Conservation (phyloP, 2,113 vertebrate species). For the Pelvicachromis taeniatus region DNA sequence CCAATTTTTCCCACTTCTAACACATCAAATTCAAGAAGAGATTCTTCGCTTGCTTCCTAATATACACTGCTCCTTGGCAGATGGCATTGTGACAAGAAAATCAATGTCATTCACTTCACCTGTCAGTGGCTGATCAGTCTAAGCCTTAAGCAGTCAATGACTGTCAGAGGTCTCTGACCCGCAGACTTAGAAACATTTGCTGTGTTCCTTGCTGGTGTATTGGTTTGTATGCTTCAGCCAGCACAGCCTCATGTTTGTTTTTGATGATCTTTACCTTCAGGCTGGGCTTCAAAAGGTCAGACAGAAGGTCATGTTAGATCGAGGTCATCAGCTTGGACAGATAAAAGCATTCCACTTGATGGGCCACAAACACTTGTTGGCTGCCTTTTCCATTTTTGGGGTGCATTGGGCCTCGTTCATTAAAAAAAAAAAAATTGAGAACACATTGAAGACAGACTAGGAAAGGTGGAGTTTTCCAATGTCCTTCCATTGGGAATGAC, state of each 20-base stretch:
- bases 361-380: neutral
- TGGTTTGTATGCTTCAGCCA: neutral
- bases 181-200: neutral
- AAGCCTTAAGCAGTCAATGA: neutral
- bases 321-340: neutral
- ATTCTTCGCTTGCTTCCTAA: neutral
- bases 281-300: neutral
- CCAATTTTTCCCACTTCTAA: neutral
- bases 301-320: neutral
- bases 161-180: neutral
- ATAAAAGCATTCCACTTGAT: neutral
- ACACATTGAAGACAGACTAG: too few species aligned
- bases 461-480: neutral
- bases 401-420: too few species aligned
- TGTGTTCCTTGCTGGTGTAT: neutral
- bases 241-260: neutral
- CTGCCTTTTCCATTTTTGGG: neutral
- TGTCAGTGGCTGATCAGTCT: neutral
- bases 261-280: neutral
- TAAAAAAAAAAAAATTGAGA: too few species aligned
- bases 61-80: neutral
- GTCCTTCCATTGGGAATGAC: neutral
- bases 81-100: neutral
- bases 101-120: neutral
- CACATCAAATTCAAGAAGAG: neutral